Evolutionary conservation across 2,888 invertebrate genomes (phyloP).

Genomic region (Tetranychus truncatus): DNA sequence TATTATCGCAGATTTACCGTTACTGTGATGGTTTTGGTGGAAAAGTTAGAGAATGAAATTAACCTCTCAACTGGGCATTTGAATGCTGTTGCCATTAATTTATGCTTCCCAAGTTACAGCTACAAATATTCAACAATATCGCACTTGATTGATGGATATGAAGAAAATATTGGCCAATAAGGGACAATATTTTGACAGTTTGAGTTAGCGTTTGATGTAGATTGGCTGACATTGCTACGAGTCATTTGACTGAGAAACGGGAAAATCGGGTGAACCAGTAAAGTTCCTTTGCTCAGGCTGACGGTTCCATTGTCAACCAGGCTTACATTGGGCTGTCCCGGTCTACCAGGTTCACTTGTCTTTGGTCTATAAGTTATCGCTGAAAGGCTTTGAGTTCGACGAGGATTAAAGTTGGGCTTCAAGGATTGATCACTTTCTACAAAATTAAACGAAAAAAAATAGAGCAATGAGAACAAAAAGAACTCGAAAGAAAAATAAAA

Average conservation of each 20-base stretch:
- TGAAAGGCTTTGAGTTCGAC: conserved; percentile 3
- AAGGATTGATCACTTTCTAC: conserved; percentile 2
- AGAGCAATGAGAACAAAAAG: background rate
- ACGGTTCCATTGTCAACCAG: background rate
- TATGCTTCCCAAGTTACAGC: conserved; percentile 3
- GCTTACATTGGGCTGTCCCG: background rate
- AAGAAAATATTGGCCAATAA: conserved; percentile 31
- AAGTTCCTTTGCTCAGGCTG: background rate
- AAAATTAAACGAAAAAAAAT: background rate
- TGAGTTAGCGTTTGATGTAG: background rate
- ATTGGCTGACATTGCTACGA: background rate
- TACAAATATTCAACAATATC: conserved; percentile 81
- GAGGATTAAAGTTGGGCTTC: background rate
- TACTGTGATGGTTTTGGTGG: too few species aligned
- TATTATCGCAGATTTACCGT: too few species aligned
- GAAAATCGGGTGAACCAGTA: background rate
- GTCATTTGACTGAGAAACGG: background rate
- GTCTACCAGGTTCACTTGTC: background rate
- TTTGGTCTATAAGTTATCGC: background rate
- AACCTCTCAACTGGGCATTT: background rate
- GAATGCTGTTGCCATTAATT: background rate
- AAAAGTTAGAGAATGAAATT: too few species aligned
- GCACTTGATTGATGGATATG: conserved; percentile 83
- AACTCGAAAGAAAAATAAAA: background rate
- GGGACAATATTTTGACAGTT: conserved; percentile 12